Conservation (phyloP, 35 echinoderm and acorn worm genomes). For the Lytechinus variegatus region DNA sequence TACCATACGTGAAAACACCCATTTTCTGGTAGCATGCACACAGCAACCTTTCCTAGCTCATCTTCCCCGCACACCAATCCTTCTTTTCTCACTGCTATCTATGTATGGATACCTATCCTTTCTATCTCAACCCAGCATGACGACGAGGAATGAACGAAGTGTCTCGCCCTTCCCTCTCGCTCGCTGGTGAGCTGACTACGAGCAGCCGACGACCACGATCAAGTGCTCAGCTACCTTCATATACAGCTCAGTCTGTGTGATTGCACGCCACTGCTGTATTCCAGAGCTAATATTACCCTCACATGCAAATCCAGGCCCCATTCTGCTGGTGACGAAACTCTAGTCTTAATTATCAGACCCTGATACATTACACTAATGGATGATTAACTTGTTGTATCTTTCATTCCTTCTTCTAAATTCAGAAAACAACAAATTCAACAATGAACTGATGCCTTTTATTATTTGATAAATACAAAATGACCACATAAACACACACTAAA, state of each 20-base stretch:
- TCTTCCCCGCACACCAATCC: background rate
- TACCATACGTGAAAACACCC: slow-evolving; percentile 17
- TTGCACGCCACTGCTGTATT: slow-evolving; percentile 5
- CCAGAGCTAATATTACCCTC: slow-evolving; percentile 32
- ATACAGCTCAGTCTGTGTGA: background rate
- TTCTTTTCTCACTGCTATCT: background rate
- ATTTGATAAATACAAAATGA: background rate
- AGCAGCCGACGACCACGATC: background rate
- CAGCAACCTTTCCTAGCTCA: background rate
- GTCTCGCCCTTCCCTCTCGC: background rate
- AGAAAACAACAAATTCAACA: background rate
- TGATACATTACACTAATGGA: background rate
- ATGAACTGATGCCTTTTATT: background rate
- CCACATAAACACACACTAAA: background rate
- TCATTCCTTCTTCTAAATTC: background rate
- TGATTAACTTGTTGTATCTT: background rate
- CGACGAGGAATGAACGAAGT: background rate
- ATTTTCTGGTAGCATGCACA: slow-evolving; percentile 11
- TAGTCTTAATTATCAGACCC: background rate
- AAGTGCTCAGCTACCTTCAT: slow-evolving; percentile 1
- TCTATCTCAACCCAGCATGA: background rate
- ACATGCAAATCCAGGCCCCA: slow-evolving; percentile 41
- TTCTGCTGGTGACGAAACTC: background rate
- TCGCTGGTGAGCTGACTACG: background rate
- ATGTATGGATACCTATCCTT: background rate